These are phyloP conservation scores for Dorcus parallelipipedus DNA, from an alignment of 2,888 invertebrate species.

Conservation along the genomic window DNA sequence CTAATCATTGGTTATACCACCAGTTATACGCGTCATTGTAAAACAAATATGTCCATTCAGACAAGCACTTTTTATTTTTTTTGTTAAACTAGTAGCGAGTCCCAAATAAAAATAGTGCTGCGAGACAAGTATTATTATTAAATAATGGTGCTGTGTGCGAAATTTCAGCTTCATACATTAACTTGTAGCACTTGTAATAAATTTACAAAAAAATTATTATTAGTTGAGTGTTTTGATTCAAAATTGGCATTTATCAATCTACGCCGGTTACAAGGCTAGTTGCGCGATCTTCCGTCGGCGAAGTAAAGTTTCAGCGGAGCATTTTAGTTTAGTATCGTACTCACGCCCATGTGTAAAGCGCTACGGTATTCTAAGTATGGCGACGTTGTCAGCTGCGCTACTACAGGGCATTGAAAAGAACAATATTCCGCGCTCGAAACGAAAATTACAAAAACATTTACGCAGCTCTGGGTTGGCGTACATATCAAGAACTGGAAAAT, in stretches of 20 bases:
- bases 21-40: no score
- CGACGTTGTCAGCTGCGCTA: slow-evolving; percentile 46
- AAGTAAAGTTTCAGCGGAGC: slow-evolving; percentile 1
- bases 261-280: slow-evolving; percentile 5
- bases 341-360: slow-evolving; percentile 29
- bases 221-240: no score
- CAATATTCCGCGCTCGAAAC: slow-evolving; percentile 46
- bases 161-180: no score
- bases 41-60: no score
- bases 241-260: neutral
- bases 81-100: no score
- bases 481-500: slow-evolving; percentile 51
- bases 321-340: slow-evolving; percentile 3
- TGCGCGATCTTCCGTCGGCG: slow-evolving; percentile 12
- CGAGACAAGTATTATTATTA: no score
- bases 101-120: no score
- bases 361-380: slow-evolving; percentile 42
- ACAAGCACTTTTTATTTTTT: no score
- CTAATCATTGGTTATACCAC: no score
- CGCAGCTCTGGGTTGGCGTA: slow-evolving; percentile 51
- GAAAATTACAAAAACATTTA: slow-evolving; percentile 50
- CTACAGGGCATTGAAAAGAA: slow-evolving; percentile 43
- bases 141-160: no score
- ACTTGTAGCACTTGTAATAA: no score
- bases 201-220: no score